Evolutionary conservation across 2,888 invertebrate genomes (phyloP).

Genomic region (Drosophila flavopinicola): DNA sequence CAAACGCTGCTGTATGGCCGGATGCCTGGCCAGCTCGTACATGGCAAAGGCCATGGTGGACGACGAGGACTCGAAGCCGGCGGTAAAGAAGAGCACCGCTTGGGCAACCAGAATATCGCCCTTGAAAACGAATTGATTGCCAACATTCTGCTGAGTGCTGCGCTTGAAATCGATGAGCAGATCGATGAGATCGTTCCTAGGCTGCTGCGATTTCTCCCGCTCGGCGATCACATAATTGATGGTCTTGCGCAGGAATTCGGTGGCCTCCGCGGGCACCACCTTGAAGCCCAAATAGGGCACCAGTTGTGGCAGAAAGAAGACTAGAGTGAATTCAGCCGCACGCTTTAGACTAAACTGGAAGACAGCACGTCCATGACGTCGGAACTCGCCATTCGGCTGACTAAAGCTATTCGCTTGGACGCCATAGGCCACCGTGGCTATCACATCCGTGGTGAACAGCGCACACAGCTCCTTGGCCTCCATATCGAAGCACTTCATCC

Average conservation of each 20-base stretch:
- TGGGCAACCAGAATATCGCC: slow-evolving; percentile 83
- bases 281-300: slow-evolving; percentile 80
- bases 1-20: slow-evolving; percentile 83
- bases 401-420: slow-evolving; percentile 84
- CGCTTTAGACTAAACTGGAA: slow-evolving; percentile 81
- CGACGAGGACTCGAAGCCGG: slow-evolving; percentile 84
- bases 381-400: slow-evolving; percentile 84
- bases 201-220: slow-evolving; percentile 82
- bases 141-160: slow-evolving; percentile 72
- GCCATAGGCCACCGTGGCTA: slow-evolving; percentile 85
- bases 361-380: slow-evolving; percentile 83
- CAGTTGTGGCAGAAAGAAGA: slow-evolving; percentile 84
- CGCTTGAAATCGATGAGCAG: slow-evolving; percentile 84
- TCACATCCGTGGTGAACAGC: slow-evolving; percentile 84
- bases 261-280: slow-evolving; percentile 81
- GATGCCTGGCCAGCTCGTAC: slow-evolving; percentile 84
- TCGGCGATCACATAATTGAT: slow-evolving; percentile 84
- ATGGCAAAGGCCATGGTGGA: slow-evolving; percentile 84
- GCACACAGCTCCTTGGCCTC: slow-evolving; percentile 83
- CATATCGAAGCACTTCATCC: slow-evolving; percentile 62
- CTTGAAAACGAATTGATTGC: slow-evolving; percentile 72
- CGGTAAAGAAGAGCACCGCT: slow-evolving; percentile 83
- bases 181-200: slow-evolving; percentile 85
- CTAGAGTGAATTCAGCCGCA: slow-evolving; percentile 80
- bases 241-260: slow-evolving; percentile 82